Evolutionary conservation across 2,888 invertebrate genomes (phyloP).

Genomic region (Tigriopus californicus): DNA sequence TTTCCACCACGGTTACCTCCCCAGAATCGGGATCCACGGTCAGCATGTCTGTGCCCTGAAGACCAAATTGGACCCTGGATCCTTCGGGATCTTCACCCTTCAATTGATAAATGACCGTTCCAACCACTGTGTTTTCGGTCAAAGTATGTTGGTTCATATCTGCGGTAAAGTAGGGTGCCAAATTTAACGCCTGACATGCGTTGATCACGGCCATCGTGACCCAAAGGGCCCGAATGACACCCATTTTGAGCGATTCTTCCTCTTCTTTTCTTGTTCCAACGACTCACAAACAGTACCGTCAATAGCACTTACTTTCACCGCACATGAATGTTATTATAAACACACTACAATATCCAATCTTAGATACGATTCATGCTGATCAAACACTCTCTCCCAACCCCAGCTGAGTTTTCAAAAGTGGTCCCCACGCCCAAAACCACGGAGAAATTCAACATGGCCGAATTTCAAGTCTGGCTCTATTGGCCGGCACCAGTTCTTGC

Average conservation of each 20-base stretch:
- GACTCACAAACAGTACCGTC: neutral
- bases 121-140: conserved; percentile 57
- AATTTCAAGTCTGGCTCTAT: too few species aligned
- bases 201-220: neutral
- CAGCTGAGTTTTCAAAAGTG: too few species aligned
- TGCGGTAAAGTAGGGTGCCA: conserved; percentile 49
- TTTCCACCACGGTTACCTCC: conserved; percentile 53
- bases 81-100: conserved; percentile 57
- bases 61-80: conserved; percentile 40
- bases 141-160: conserved; percentile 58
- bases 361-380: too few species aligned
- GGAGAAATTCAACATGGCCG: too few species aligned
- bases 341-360: too few species aligned
- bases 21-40: conserved; percentile 55
- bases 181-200: conserved; percentile 29
- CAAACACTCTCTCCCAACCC: too few species aligned
- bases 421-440: too few species aligned
- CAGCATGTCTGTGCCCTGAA: conserved; percentile 57
- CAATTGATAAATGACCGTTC: conserved; percentile 52
- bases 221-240: neutral
- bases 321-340: too few species aligned
- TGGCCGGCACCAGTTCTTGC: too few species aligned
- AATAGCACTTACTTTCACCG: neutral
- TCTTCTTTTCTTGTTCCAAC: neutral
- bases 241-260: neutral